Percentiles rank a stretch among this genome's conserved stretches.
Conservation (phyloP, 2,797 vertebrate species). For the Echeneis naucrates region DNA sequence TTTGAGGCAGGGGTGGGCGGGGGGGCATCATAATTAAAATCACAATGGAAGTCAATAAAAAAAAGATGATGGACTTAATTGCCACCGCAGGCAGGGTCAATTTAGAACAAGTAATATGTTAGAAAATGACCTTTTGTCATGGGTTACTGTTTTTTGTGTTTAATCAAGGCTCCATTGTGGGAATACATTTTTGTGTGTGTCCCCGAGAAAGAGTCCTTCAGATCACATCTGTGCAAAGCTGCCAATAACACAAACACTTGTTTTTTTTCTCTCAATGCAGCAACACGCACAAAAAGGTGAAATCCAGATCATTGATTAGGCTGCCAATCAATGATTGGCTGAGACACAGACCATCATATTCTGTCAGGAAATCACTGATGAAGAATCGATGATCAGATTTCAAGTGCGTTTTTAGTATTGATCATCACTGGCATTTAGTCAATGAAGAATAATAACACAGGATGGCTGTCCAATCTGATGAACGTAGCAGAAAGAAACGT, state of each 20-base stretch:
- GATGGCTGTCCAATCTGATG: not conserved
- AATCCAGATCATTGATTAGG: constrained; percentile 14
- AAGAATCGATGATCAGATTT: not conserved
- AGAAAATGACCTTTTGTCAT: constrained; percentile 3
- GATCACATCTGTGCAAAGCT: constrained; percentile 17
- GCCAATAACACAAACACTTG: not conserved
- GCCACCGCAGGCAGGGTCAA: constrained; percentile 16
- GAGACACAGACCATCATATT: not conserved
- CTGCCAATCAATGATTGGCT: not conserved
- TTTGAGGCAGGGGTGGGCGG: too few relatives aligned
- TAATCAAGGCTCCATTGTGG: constrained; percentile 2
- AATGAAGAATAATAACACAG: not conserved
- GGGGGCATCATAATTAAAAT: constrained; percentile 13
- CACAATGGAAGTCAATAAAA: constrained; percentile 22
- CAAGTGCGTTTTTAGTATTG: too few relatives aligned
- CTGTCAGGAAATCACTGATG: not conserved
- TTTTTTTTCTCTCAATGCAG: not conserved
- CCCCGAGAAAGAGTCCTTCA: constrained; percentile 11
- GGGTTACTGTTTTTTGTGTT: constrained; percentile 21
- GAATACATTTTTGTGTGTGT: constrained; percentile 6
- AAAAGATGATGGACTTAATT: constrained; percentile 3
- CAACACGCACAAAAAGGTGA: not conserved
- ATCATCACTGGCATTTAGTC: not conserved
- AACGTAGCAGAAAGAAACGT: not conserved
- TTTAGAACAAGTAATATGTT: constrained; percentile 39